Evolutionary conservation across 2,113 vertebrate species (phyloP), one percentile per base, ranked within the genome.

Genomic region (Chaetodon trifascialis): DNA sequence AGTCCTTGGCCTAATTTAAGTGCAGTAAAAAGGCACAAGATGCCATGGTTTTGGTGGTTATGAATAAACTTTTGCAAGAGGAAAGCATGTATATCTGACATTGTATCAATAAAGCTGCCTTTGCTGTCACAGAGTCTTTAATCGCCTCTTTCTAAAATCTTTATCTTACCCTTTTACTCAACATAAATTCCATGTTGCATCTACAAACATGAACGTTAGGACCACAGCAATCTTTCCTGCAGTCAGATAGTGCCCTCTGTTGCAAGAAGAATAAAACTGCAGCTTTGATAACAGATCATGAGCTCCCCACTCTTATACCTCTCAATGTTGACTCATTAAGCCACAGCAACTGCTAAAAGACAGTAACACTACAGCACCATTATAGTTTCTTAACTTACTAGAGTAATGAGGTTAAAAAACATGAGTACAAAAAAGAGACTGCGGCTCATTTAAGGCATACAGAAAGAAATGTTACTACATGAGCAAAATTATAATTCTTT

Each of bases 241-340:
- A 69, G 66, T 44, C 71, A 40, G 14, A 76, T 30, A 51, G 60
- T 25, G 88, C 85, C 82, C 68, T 86, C 93, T 91, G 42, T 40
- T 89, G 92, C 69, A 84, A 11, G 1, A 74, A 58, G 2, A n/a
- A 16, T 49, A 14, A 12, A 88, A 85, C 76, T 83, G 38, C 76
- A 76, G 3, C 4, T 58, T 64, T 23, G 3, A 21, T 23, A 4
- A 15, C 3, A 21, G 5, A 30, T 25, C 0, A 1, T 56, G 40
- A 58, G n/a, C 34, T 2, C 14, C 11, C 21, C 5, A 34, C 17
- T 56, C 9, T 17, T 0, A 40, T 21, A 21, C 1, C 2, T 1
- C 30, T 36, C 4, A 12, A 0, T 40, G 21, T 58, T 16, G 11
- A 64, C 36, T n/a, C 19, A 30, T 16, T 30, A 30, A 2, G 30